A percentile compares a stretch with the other conserved stretches of the same genome.
Evolutionary conservation across 2,113 vertebrate genomes (phyloP).

Genomic region (Gasterosteus aculeatus): DNA sequence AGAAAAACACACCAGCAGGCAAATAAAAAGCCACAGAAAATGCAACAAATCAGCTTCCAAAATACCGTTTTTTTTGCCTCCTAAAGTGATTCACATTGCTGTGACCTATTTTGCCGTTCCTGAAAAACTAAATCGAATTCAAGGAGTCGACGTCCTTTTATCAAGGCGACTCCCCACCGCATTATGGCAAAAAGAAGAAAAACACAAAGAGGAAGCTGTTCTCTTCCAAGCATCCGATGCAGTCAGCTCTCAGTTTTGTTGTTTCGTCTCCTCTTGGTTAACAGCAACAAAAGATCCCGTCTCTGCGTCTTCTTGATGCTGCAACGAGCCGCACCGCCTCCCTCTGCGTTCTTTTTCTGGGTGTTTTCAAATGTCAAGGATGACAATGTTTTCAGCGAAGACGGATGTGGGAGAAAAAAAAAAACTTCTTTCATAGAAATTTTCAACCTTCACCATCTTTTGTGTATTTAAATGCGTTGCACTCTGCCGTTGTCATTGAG

Average conservation of each 20-base stretch:
- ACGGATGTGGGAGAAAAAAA: constrained; percentile 19
- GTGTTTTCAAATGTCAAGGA: constrained; percentile 3
- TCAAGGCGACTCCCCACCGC: constrained; percentile 6
- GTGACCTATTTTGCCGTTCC: neutral
- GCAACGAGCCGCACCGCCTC: constrained; percentile 8
- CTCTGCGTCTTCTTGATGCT: constrained; percentile 14
- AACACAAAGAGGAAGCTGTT: neutral
- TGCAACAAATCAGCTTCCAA: neutral
- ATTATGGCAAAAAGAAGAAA: neutral
- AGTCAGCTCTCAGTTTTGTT: constrained; percentile 6
- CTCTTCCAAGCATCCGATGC: neutral
- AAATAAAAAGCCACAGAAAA: neutral
- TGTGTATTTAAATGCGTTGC: neutral
- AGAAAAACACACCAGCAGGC: neutral
- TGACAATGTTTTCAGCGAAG: constrained; percentile 6
- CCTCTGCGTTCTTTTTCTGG: neutral
- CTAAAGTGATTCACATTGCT: neutral
- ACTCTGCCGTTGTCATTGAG: neutral
- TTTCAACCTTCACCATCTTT: neutral
- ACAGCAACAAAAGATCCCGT: constrained; percentile 13
- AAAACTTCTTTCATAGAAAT: constrained; percentile 4
- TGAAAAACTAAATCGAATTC: neutral
- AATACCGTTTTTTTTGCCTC: neutral
- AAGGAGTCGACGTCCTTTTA: constrained; percentile 19
- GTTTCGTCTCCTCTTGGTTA: constrained; percentile 13